Evolutionary conservation across 2,113 vertebrate genomes (phyloP).

Genomic region (Leiothrix lutea): DNA sequence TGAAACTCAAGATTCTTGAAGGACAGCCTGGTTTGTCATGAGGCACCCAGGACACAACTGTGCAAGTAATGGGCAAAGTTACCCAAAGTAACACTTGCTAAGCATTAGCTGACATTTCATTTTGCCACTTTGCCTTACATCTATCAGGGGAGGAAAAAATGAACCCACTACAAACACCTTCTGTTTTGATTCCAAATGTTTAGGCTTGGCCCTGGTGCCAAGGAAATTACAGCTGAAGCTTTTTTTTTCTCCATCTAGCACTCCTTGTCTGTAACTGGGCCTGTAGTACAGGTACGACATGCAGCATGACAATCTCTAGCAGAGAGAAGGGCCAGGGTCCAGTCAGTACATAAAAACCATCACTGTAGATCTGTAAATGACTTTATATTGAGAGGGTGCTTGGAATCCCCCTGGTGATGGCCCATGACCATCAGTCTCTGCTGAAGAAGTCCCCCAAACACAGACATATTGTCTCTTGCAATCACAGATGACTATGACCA

Average conservation of each 20-base stretch:
- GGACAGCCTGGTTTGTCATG: not conserved
- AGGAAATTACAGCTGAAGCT: not conserved
- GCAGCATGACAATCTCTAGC: not conserved
- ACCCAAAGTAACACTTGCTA: not conserved
- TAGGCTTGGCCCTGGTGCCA: not conserved
- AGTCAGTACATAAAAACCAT: not conserved
- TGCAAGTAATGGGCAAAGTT: not conserved
- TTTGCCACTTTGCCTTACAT: not conserved
- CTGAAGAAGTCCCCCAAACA: not conserved
- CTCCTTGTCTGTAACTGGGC: not conserved
- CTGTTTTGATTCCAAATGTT: not conserved
- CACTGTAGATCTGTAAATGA: not conserved
- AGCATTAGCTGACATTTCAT: not conserved
- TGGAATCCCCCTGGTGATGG: not conserved
- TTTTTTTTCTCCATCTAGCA: not conserved
- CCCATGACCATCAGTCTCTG: not conserved
- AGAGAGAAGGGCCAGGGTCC: not conserved
- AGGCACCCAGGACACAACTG: not conserved
- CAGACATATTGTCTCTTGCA: not conserved
- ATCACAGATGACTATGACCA: not conserved
- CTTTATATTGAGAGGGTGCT: not conserved
- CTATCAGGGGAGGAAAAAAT: not conserved
- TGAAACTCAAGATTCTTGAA: not conserved
- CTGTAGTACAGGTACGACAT: not conserved
- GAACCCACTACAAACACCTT: fast-evolving